phyloP scores from a whole-genome alignment of 2,797 vertebrate genomes.

The Acanthurus tractus region DNA sequence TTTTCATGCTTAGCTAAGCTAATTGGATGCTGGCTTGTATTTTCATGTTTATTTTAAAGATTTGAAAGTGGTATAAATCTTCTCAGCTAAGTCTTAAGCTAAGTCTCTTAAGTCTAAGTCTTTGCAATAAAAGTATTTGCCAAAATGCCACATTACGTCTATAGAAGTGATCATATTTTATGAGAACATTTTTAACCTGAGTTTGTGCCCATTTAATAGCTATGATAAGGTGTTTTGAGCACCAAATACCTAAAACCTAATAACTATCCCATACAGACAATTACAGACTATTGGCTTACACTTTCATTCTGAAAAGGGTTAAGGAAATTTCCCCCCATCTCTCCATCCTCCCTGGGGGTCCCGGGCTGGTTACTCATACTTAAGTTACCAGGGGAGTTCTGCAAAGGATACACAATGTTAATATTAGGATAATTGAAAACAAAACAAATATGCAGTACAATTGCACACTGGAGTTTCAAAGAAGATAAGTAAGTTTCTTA shows the following conservation, averaged over 20 bases:
- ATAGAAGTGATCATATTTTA: neutral
- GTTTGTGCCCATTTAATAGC: neutral
- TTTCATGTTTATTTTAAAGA: neutral
- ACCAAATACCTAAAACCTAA: no score
- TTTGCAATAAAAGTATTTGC: neutral
- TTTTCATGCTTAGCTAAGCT: neutral
- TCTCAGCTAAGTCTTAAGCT: no score
- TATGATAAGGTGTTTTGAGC: neutral
- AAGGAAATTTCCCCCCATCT: conserved; percentile 98
- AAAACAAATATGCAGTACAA: neutral
- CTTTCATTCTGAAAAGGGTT: conserved; percentile 99
- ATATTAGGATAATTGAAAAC: neutral
- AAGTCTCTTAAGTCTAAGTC: no score
- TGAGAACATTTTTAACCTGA: neutral
- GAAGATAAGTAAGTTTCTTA: conserved; percentile 64
- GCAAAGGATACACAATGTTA: conserved; percentile 17
- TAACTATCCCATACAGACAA: no score
- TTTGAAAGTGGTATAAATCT: neutral
- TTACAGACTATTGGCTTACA: conserved; percentile 84
- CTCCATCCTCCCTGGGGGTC: conserved; percentile 96
- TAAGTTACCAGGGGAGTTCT: conserved; percentile 98
- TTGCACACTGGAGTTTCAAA: neutral
- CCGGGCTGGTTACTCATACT: conserved; percentile 99
- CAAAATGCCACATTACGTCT: neutral
- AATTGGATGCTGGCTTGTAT: neutral